Conservation (phyloP, 2,113 vertebrate genomes). For the Ifrita kowaldi region DNA sequence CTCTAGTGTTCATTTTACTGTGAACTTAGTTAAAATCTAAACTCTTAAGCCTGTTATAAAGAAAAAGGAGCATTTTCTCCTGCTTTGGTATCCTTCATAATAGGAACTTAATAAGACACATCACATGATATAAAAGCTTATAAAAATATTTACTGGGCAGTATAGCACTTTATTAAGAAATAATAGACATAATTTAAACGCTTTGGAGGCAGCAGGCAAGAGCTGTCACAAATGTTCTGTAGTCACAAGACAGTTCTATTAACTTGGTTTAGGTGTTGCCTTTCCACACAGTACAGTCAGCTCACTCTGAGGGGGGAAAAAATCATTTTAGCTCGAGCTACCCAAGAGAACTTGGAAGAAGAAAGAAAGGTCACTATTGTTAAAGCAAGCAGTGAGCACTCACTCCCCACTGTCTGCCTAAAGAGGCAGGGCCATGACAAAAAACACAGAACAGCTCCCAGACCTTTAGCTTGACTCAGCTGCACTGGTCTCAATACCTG, state of each 20-base stretch:
- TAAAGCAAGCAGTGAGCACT: neutral
- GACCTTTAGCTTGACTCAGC: neutral
- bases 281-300: conserved; percentile 66
- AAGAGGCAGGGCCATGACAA: neutral
- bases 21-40: neutral
- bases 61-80: neutral
- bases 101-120: neutral
- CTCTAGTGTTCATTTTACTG: neutral
- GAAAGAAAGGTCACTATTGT: neutral
- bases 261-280: conserved; percentile 38
- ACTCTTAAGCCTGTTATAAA: neutral
- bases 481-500: neutral
- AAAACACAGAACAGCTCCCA: neutral
- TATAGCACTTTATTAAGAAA: conserved; percentile 28
- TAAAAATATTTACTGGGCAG: neutral
- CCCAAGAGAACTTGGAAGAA: neutral
- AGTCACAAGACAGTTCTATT: neutral
- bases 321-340: neutral
- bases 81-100: neutral
- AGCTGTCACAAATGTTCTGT: neutral
- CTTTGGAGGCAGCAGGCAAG: neutral
- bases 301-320: conserved; percentile 30
- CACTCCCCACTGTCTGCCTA: neutral
- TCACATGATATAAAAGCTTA: neutral
- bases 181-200: neutral